Conservation (phyloP, 2,797 vertebrate genomes). For the Tachyglossus aculeatus region DNA sequence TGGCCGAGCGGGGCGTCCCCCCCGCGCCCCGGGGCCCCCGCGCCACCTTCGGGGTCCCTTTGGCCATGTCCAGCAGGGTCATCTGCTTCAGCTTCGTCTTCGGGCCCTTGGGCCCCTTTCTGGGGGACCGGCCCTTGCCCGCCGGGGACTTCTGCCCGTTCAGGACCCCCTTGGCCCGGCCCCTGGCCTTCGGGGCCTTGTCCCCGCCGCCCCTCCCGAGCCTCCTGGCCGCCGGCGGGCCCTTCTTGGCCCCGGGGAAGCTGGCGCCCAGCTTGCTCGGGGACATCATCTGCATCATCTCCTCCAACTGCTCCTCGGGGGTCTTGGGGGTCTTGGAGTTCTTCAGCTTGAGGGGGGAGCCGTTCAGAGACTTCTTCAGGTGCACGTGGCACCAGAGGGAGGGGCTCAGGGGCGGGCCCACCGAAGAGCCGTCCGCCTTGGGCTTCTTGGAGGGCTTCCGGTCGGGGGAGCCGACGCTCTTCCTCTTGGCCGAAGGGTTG, state of each 20-base stretch:
- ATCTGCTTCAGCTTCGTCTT: constrained; percentile 97
- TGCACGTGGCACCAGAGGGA: constrained; percentile 93
- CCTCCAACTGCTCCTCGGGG: constrained; percentile 75
- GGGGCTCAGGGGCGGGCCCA: constrained; percentile 85
- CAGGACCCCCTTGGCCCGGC: constrained; percentile 80
- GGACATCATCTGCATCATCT: constrained; percentile 78
- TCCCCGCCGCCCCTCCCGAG: constrained; percentile 70
- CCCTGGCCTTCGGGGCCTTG: constrained; percentile 80
- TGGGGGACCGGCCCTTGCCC: constrained; percentile 77
- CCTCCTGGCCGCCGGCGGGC: constrained; percentile 45
- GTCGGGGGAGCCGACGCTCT: constrained; percentile 85
- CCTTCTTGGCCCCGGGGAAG: constrained; percentile 76
- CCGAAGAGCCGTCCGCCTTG: constrained; percentile 79
- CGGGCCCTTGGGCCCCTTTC: constrained; percentile 84
- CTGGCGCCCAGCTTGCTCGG: constrained; percentile 75
- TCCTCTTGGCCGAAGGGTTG: constrained; percentile 90
- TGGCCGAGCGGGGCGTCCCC: constrained; percentile 75
- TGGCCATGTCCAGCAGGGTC: constrained; percentile 92
- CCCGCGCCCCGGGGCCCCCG: constrained; percentile 79
- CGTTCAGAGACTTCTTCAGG: constrained; percentile 86
- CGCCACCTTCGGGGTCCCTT: constrained; percentile 79
- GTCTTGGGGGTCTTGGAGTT: constrained; percentile 82
- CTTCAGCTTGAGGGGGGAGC: constrained; percentile 91
- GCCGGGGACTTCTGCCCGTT: constrained; percentile 82
- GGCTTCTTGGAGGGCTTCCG: constrained; percentile 86